A percentile compares a stretch with the other conserved stretches of the same genome.
phyloP scores from a whole-genome alignment of 2,888 invertebrate genomes.

The Pseudolycoriella hygida region DNA sequence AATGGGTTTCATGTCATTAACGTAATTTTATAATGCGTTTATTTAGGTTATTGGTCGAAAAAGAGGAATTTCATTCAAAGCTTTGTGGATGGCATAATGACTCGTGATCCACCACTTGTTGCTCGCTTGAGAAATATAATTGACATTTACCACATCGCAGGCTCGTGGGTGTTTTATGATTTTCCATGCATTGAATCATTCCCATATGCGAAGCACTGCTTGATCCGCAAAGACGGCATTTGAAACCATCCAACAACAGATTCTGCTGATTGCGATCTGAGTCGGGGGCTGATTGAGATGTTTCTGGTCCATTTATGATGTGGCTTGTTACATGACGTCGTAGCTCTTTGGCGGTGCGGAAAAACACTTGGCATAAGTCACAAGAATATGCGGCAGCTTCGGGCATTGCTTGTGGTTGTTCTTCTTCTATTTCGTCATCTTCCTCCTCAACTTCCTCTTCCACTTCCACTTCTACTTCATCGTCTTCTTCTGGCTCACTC shows the following conservation, averaged over 20 bases:
- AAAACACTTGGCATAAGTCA: slow-evolving; percentile 28
- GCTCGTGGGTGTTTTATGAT: slow-evolving; percentile 6
- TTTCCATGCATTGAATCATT: slow-evolving; percentile 7
- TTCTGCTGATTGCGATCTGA: background rate
- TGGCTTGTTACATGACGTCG: slow-evolving; percentile 28
- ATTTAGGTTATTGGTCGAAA: too few relatives aligned
- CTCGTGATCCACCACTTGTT: slow-evolving; percentile 8
- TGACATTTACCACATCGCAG: slow-evolving; percentile 7
- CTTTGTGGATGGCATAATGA: slow-evolving; percentile 8
- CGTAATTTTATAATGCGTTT: too few relatives aligned
- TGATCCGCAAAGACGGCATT: slow-evolving; percentile 8
- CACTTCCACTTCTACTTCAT: slow-evolving; percentile 11
- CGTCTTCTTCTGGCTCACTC: slow-evolving; percentile 5
- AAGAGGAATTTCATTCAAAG: background rate
- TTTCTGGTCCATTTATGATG: slow-evolving; percentile 24
- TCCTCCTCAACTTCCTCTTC: slow-evolving; percentile 8
- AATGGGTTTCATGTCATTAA: too few relatives aligned
- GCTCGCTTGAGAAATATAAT: slow-evolving; percentile 6
- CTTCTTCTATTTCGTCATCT: slow-evolving; percentile 6
- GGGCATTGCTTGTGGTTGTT: slow-evolving; percentile 1
- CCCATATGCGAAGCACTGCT: slow-evolving; percentile 4
- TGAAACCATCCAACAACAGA: slow-evolving; percentile 3
- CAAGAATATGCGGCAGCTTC: slow-evolving; percentile 19
- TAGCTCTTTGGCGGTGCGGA: slow-evolving; percentile 24
- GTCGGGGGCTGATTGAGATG: background rate